These are phyloP conservation scores for Drosophila punjabiensis DNA, from an alignment of 1,140 invertebrate species.

Conservation along the genomic window DNA sequence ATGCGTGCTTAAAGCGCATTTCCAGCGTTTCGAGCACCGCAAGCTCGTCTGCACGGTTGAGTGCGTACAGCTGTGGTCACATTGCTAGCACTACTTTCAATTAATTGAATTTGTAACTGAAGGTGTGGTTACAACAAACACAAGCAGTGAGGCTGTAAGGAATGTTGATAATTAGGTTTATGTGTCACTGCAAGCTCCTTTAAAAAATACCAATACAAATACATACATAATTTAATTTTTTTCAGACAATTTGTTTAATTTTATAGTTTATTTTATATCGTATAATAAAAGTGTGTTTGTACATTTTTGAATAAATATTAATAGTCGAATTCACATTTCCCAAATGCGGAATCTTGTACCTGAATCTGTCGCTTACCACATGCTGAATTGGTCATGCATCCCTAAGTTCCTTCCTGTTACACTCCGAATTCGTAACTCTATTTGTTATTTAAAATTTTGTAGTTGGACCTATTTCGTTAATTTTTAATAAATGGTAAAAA, in stretches of 20 bases:
- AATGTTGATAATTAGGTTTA: not conserved
- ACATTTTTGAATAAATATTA: not conserved
- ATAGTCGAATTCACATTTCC: too few species aligned
- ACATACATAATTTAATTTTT: too few species aligned
- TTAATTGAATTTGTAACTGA: not conserved
- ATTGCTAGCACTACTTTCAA: too few species aligned
- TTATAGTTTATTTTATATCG: too few species aligned
- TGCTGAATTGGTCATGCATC: not conserved
- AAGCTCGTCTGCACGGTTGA: conserved; percentile 25
- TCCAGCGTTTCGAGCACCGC: conserved; percentile 14
- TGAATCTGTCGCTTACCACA: not conserved
- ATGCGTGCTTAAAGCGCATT: conserved; percentile 48
- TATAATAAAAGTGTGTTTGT: too few species aligned
- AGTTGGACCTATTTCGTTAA: too few species aligned
- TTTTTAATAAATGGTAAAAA: too few species aligned
- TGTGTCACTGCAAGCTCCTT: not conserved
- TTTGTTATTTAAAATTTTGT: too few species aligned
- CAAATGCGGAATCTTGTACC: not conserved
- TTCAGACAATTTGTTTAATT: too few species aligned
- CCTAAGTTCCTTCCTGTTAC: not conserved
- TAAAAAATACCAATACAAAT: too few species aligned
- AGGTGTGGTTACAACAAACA: not conserved
- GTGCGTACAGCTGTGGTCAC: conserved; percentile 5
- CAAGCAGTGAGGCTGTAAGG: not conserved
- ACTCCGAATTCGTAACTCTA: not conserved